Evolutionary conservation across 2,113 vertebrate genomes (phyloP).

Genomic region (Phrynosoma blainvillii): DNA sequence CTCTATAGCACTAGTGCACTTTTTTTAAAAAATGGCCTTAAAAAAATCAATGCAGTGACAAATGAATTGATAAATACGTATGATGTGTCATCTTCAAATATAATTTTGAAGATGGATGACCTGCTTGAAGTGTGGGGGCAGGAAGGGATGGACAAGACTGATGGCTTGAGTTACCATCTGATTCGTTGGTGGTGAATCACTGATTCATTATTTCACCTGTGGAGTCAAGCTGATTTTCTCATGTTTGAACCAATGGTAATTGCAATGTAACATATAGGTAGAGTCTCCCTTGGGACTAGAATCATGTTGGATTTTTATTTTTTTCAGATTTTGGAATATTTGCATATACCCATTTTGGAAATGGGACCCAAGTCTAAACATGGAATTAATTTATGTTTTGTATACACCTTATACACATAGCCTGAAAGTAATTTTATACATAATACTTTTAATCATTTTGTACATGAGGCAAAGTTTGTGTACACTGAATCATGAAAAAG

Average conservation of each 20-base stretch:
- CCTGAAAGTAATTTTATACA: too few species aligned
- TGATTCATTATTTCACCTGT: not conserved
- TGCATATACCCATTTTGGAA: too few species aligned
- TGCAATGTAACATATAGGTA: not conserved
- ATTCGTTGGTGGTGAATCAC: not conserved
- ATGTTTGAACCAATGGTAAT: not conserved
- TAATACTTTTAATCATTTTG: too few species aligned
- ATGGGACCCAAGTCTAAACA: too few species aligned
- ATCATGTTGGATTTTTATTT: too few species aligned
- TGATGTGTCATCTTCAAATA: not conserved
- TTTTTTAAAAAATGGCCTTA: not conserved
- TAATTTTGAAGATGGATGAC: not conserved
- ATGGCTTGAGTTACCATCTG: not conserved
- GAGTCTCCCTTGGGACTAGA: too few species aligned
- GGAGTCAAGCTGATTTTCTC: not conserved
- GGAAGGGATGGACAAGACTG: not conserved
- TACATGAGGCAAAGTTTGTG: too few species aligned
- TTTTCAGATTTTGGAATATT: too few species aligned
- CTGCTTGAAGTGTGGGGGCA: not conserved
- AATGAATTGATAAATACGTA: not conserved
- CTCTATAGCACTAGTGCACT: not conserved
- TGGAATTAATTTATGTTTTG: too few species aligned
- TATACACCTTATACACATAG: too few species aligned
- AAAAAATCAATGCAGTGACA: not conserved
- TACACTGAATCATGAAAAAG: too few species aligned